Base-by-base conservation (phyloP, 2,888 invertebrate genomes). In the Helicoverpa assulta region DNA sequence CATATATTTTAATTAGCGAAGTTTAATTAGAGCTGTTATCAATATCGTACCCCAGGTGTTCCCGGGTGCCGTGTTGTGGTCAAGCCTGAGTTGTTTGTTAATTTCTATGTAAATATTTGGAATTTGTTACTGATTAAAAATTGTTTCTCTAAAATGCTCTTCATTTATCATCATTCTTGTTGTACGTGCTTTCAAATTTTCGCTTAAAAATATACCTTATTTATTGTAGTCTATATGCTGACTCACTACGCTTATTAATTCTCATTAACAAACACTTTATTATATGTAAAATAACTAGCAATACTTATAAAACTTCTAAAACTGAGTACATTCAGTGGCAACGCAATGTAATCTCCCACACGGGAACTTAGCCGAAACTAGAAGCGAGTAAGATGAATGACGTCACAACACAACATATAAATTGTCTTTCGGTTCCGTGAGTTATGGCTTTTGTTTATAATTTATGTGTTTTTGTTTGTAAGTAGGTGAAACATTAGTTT, bases 1-100 rank as follows among this genome's bases (percentile, higher is more conserved):
- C 64, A 71, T 72, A 67, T 60, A 68, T 83, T 81, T 76, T 76
- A 82, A 81, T 82, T 68, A 78, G 60, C 57, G 61, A 73, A 81
- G 70, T 81, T 78, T 65, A 72, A 73, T 80, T 67, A 66, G 19
- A 26, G 47, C 16, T 58, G 59, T 58, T 26, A 71, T 71, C 80
- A 68, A 80, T 69, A 71, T 54, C 18, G 70, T 61, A 56, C 58
- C 82, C 54, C 76, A 82, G 66, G 66, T 67, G 71, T 18, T 65
- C 50, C 56, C 80, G 21, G 26, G 50, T 60, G 59, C 60, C 43
- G 56, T 6, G 8, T 55, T 29, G 40, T 18, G 52, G 54, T 68
- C 68, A 63, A 68, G 51, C 29, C 21, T n/a, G 52, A 29, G 33
- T 21, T 18, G 19, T 54, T 53, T 52, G 26, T 21, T n/a, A 21